phyloP scores from a whole-genome alignment of 2,113 vertebrate genomes.

The Alosa alosa region DNA sequence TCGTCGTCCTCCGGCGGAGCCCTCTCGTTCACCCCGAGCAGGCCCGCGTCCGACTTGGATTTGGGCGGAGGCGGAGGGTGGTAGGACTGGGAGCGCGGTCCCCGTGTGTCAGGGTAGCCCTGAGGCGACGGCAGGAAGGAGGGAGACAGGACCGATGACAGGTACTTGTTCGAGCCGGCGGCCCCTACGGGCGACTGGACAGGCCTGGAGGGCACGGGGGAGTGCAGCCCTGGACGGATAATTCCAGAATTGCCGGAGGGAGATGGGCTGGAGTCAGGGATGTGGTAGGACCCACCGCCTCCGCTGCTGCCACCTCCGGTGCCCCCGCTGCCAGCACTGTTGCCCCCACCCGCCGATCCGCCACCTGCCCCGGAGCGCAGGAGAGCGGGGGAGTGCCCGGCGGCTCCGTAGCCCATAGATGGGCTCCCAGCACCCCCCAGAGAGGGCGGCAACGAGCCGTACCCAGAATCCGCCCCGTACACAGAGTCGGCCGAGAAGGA shows the following conservation, averaged over 20 bases:
- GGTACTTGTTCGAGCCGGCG: constrained; percentile 79
- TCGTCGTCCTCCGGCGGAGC: constrained; percentile 85
- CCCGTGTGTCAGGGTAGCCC: constrained; percentile 72
- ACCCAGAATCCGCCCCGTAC: constrained; percentile 73
- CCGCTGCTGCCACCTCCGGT: constrained; percentile 64
- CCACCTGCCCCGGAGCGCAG: constrained; percentile 77
- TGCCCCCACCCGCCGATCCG: constrained; percentile 65
- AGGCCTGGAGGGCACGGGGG: constrained; percentile 79
- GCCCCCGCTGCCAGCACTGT: constrained; percentile 62
- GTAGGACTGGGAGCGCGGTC: constrained; percentile 67
- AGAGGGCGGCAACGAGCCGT: constrained; percentile 73
- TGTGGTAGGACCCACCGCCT: constrained; percentile 70
- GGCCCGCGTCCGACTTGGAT: constrained; percentile 65
- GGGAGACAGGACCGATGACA: constrained; percentile 85
- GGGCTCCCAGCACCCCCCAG: constrained; percentile 82
- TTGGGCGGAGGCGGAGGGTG: constrained; percentile 71
- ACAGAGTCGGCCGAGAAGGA: constrained; percentile 79
- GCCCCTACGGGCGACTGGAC: constrained; percentile 81
- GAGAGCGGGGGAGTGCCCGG: constrained; percentile 89
- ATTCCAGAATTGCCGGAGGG: constrained; percentile 80
- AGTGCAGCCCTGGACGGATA: constrained; percentile 85
- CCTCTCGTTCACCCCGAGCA: constrained; percentile 73
- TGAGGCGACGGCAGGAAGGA: constrained; percentile 81
- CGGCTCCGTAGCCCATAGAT: constrained; percentile 81
- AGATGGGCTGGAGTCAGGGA: constrained; percentile 86